phyloP scores from a whole-genome alignment of 2,797 vertebrate species.

The Channa striata region DNA sequence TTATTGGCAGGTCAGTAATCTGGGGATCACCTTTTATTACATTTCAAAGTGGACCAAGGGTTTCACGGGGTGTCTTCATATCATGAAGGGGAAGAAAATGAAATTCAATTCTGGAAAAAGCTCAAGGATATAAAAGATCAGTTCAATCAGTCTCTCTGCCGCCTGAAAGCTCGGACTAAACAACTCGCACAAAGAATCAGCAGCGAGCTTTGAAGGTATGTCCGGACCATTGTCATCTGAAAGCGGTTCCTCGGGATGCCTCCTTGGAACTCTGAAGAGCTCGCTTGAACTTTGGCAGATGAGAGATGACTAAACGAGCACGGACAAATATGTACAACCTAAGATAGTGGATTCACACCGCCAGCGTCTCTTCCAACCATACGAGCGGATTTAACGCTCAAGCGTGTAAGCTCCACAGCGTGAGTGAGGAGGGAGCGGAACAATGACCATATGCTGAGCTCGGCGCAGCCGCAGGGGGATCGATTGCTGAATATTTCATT shows the following conservation, averaged over 20 bases:
- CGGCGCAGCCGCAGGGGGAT: slow-evolving; percentile 65
- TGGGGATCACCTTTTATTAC: slow-evolving; percentile 43
- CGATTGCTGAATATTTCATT: slow-evolving; percentile 79
- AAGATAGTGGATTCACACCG: slow-evolving; percentile 43
- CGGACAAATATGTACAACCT: slow-evolving; percentile 42
- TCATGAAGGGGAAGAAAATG: slow-evolving; percentile 33
- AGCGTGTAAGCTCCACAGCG: slow-evolving; percentile 29
- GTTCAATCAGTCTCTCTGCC: slow-evolving; percentile 33
- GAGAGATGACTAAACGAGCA: slow-evolving; percentile 40
- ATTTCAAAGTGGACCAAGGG: slow-evolving; percentile 27
- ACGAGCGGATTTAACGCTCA: slow-evolving; percentile 48
- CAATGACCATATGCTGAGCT: slow-evolving; percentile 80
- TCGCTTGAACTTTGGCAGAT: slow-evolving; percentile 54
- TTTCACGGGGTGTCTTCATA: slow-evolving; percentile 32
- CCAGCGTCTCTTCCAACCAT: slow-evolving; percentile 30
- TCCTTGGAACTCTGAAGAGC: slow-evolving; percentile 24
- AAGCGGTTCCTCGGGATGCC: slow-evolving; percentile 25
- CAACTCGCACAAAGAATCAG: slow-evolving; percentile 46
- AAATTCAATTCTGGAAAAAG: slow-evolving; percentile 35
- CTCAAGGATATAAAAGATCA: slow-evolving; percentile 47
- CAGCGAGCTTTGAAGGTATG: slow-evolving; percentile 36
- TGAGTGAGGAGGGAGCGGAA: slow-evolving; percentile 50
- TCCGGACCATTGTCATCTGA: slow-evolving; percentile 47
- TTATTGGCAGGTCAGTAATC: slow-evolving; percentile 49
- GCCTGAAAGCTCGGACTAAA: slow-evolving; percentile 49